Percentiles rank a stretch among this genome's conserved stretches.
phyloP scores from a whole-genome alignment of 2,888 invertebrate species.

The Smittia aterrima region DNA sequence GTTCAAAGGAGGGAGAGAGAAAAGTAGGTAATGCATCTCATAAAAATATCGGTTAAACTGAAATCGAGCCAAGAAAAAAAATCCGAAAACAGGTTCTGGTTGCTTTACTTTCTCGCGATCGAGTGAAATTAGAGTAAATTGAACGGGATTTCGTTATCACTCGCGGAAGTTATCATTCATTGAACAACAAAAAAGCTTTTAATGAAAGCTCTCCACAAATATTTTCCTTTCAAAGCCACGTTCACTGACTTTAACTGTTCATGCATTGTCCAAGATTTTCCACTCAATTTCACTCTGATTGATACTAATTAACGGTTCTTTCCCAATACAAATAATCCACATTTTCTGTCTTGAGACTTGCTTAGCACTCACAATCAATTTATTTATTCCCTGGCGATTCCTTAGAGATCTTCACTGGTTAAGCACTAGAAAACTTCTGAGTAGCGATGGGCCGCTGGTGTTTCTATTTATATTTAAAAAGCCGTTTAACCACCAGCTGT shows the following conservation, averaged over 20 bases:
- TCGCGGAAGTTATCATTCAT: no score
- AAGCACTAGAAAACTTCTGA: slow-evolving; percentile 30
- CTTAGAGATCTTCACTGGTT: slow-evolving; percentile 12
- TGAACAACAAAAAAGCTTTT: no score
- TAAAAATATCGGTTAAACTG: slow-evolving; percentile 38
- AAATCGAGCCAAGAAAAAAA: not conserved
- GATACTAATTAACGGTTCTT: no score
- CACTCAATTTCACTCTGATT: no score
- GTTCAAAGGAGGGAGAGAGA: not conserved
- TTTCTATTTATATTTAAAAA: slow-evolving; percentile 32
- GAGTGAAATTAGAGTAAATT: slow-evolving; percentile 1
- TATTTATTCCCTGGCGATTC: no score
- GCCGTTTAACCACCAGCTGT: slow-evolving; percentile 8
- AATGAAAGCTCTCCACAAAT: no score
- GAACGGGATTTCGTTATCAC: not conserved
- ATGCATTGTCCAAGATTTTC: no score
- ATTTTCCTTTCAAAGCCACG: no score
- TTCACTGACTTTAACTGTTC: no score
- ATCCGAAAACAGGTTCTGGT: slow-evolving; percentile 29
- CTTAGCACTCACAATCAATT: no score
- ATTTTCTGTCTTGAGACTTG: no score
- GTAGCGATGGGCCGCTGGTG: not conserved
- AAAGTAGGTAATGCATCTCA: slow-evolving; percentile 39
- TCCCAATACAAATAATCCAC: no score
- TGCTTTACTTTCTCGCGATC: slow-evolving; percentile 21